Base-by-base conservation (phyloP, 2,888 invertebrate genomes). In the Rhamnusium bicolor region DNA sequence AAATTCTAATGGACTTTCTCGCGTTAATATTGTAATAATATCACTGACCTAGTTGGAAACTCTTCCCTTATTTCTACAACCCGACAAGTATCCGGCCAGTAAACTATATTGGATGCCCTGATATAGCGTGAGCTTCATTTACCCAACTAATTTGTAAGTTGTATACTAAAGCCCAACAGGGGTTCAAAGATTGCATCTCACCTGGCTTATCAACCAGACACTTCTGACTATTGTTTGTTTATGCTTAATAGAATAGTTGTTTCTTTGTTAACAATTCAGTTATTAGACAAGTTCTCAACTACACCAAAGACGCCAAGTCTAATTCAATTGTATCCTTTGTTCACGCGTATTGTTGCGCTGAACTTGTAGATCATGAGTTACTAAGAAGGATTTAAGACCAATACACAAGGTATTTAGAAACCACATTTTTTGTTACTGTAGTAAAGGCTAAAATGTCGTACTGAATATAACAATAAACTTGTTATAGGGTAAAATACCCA, bases 101-200 rank as follows among this genome's bases (percentile, higher is more conserved):
- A 32, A 58, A 21, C 61, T 29, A 21, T 46, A 19, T 21, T 21
- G 29, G 32, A 58, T 32, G 18, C 58, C 18, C 24, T 18, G 29
- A 53, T 56, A 68, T 68, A 40, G 68, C 68, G 68, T 68, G 68
- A 56, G 58, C 47, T 68, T 56, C 54, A 56, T 46, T 32, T 68
- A 53, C 67, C 53, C 19, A 67, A 65, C 71, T 71, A 73, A 76
- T 76, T 76, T 76, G 69, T 76, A 63, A 69, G 76, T 73, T 71
- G 73, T 66, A 73, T 73, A 73, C 68, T 68, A 69, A 69, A 66
- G 66, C 71, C 16, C 73, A 66, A 70, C 76, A 71, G 73, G 76
- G 76, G 76, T 58, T 27, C 16, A 51, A 54, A 66, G 76, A 76
- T 76, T 76, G 70, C 76, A 76, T 76, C 76, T 71, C 68, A 76